Evolutionary conservation across 2,888 invertebrate genomes (phyloP).

Genomic region (Digitonthophagus gazella): DNA sequence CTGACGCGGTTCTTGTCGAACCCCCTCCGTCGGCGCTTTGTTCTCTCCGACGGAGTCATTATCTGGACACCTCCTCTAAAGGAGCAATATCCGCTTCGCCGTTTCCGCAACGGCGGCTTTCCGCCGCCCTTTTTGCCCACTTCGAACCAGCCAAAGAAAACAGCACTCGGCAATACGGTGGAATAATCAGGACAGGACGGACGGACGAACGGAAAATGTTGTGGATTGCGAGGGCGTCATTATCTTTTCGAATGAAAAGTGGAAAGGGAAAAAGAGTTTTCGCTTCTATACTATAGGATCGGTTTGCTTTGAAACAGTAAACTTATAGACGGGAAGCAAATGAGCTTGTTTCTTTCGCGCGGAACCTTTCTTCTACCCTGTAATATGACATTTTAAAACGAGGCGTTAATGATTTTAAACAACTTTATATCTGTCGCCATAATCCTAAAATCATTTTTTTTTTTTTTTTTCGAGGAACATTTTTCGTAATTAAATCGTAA

Average conservation of each 20-base stretch:
- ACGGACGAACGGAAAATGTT: not conserved
- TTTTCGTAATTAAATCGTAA: not conserved
- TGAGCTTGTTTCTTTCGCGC: not conserved
- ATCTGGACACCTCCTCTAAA: slow-evolving; percentile 10
- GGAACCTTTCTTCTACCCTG: too few species aligned
- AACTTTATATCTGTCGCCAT: not conserved
- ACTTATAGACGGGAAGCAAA: not conserved
- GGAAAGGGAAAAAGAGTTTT: not conserved
- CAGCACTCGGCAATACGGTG: not conserved
- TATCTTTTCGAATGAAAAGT: not conserved
- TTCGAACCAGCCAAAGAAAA: slow-evolving; percentile 7
- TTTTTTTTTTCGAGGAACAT: not conserved
- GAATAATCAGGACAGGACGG: slow-evolving; percentile 1
- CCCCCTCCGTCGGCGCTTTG: not conserved
- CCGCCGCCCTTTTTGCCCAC: slow-evolving; percentile 2
- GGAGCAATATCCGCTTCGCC: slow-evolving; percentile 7
- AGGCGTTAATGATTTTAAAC: too few species aligned
- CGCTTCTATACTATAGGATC: not conserved
- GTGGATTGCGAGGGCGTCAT: not conserved
- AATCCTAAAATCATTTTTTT: too few species aligned
- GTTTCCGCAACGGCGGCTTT: slow-evolving; percentile 2
- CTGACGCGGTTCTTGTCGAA: not conserved
- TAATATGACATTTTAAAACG: too few species aligned
- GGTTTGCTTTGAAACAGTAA: not conserved
- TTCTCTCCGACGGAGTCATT: slow-evolving; percentile 15